Conservation (phyloP, 2,797 vertebrate species). For the Betta splendens region DNA sequence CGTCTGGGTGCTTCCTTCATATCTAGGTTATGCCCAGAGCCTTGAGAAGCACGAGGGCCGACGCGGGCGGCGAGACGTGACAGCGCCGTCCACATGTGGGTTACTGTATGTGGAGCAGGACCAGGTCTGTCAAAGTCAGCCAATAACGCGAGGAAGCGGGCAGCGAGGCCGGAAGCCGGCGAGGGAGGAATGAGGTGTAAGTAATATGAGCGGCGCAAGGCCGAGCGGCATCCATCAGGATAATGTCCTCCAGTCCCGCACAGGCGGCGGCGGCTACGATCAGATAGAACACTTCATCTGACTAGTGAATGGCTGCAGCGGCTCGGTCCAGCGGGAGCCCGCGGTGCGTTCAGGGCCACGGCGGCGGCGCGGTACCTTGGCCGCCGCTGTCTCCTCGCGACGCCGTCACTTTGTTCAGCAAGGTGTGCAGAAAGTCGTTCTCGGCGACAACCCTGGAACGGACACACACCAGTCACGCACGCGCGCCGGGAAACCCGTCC, state of each 20-base stretch:
- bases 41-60: constrained; percentile 29
- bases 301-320: constrained; percentile 30
- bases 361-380: constrained; percentile 87
- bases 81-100: constrained; percentile 12
- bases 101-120: constrained; percentile 34
- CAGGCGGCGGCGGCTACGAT: constrained; percentile 19
- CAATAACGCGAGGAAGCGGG: constrained; percentile 44
- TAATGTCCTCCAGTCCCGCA: constrained; percentile 43
- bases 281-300: constrained; percentile 40
- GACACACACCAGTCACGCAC: constrained; percentile 54
- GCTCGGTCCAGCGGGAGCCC: constrained; percentile 33
- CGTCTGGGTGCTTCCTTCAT: constrained; percentile 29
- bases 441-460: constrained; percentile 87
- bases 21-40: constrained; percentile 49
- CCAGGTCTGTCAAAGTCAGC: constrained; percentile 34
- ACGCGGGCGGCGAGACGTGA: constrained; percentile 40
- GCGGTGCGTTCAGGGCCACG: constrained; percentile 12
- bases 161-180: constrained; percentile 7
- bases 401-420: constrained; percentile 91
- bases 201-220: constrained; percentile 53
- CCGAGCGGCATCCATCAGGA: constrained; percentile 42
- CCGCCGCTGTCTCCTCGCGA: constrained; percentile 93
- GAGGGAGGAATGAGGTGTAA: constrained; percentile 41
- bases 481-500: neutral
- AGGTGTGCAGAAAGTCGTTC: constrained; percentile 92